Evolutionary conservation across 1,140 invertebrate species (phyloP).

Genomic region (Anoplolepis gracilipes): DNA sequence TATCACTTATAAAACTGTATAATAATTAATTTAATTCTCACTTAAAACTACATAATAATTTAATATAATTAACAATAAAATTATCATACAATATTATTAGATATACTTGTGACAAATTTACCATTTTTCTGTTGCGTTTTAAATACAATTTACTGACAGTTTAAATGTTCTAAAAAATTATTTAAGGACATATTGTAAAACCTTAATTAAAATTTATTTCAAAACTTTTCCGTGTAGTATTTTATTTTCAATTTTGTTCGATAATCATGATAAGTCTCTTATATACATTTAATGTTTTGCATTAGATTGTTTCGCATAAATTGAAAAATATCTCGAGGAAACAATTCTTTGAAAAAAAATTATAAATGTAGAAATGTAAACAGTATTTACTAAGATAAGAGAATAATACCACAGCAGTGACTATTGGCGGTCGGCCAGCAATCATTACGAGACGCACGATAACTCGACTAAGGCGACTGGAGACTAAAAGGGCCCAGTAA

Average conservation of each 20-base stretch:
- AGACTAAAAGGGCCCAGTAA: constrained; percentile 13
- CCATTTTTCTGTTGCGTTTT: neutral
- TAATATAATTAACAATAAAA: neutral
- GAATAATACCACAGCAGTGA: constrained; percentile 8
- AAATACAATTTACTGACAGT: no score
- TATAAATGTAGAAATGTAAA: constrained; percentile 35
- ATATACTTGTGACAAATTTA: neutral
- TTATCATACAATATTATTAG: neutral
- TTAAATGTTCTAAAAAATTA: no score
- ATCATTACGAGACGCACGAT: constrained; percentile 30
- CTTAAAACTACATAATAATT: no score
- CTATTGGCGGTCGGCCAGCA: constrained; percentile 27
- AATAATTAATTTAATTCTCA: neutral
- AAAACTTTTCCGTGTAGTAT: no score
- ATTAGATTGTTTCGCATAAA: neutral
- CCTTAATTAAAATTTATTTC: no score
- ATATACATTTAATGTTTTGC: neutral
- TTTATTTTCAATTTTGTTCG: neutral
- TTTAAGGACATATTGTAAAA: no score
- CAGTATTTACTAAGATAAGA: neutral
- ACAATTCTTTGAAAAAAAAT: neutral
- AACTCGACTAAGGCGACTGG: constrained; percentile 1
- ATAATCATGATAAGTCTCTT: neutral
- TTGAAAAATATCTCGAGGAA: neutral
- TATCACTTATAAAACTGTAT: neutral